Percentiles rank a stretch among this genome's conserved stretches.
Evolutionary conservation across 2,113 vertebrate species (phyloP).

Genomic region (Bos taurus): DNA sequence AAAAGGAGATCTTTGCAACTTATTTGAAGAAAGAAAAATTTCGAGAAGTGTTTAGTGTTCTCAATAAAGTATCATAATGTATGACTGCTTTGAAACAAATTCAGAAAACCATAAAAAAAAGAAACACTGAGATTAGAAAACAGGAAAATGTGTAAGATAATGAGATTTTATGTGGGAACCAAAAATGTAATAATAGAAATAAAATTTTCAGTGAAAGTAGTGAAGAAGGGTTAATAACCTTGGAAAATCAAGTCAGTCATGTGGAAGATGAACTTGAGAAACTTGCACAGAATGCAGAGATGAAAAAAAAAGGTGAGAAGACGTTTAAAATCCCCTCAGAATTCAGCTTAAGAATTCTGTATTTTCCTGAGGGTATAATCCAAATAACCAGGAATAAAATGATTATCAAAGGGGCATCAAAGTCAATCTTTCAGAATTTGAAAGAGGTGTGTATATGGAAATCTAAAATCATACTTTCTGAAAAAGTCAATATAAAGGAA

Average conservation of each 20-base stretch:
- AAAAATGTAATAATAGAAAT: background rate
- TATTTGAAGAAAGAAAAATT: background rate
- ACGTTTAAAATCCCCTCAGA: background rate
- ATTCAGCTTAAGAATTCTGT: background rate
- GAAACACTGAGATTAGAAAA: background rate
- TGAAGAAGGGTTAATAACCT: background rate
- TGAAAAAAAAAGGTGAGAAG: background rate
- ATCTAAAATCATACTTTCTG: background rate
- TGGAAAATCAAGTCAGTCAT: background rate
- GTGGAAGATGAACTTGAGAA: background rate
- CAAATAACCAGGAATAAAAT: background rate
- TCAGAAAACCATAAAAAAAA: background rate
- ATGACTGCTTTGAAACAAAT: background rate
- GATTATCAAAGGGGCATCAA: background rate
- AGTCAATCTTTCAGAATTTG: background rate
- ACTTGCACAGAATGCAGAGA: background rate
- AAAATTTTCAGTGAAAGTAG: background rate
- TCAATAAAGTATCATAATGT: background rate
- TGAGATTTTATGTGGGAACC: background rate
- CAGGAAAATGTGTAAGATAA: background rate
- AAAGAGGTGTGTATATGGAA: background rate
- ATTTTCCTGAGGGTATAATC: background rate
- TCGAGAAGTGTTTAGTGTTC: background rate
- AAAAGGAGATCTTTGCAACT: background rate
- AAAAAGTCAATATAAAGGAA: background rate